Percentiles rank a stretch among this genome's conserved stretches.
Conservation (phyloP, 2,888 invertebrate species). For the Agrotis ipsilon region DNA sequence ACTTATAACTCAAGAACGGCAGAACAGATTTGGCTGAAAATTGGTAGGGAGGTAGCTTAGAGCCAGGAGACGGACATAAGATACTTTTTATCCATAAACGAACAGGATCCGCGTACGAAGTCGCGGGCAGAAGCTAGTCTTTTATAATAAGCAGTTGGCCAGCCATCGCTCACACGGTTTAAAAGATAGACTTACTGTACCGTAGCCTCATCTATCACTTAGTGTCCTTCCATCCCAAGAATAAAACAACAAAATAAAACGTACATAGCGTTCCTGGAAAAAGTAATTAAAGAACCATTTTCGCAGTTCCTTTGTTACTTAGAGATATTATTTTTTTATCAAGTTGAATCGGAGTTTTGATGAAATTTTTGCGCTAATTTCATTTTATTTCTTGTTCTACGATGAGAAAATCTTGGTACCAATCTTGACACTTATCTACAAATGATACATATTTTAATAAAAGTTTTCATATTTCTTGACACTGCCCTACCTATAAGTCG, state of each 20-base stretch:
- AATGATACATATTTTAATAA: no score
- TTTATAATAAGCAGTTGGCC: slow-evolving; percentile 33
- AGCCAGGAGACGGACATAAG: no score
- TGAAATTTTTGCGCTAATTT: slow-evolving; percentile 11
- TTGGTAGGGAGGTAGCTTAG: no score
- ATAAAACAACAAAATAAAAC: slow-evolving; percentile 37
- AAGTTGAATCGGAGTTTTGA: slow-evolving; percentile 1
- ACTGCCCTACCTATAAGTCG: no score
- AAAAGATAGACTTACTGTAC: slow-evolving; percentile 22
- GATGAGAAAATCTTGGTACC: neutral
- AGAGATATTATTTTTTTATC: neutral
- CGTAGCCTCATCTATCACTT: slow-evolving; percentile 48
- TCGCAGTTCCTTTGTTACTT: slow-evolving; percentile 44
- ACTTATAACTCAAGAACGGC: no score
- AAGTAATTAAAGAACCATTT: slow-evolving; percentile 49
- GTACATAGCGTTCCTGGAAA: slow-evolving; percentile 15
- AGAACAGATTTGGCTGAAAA: no score
- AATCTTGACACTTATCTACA: no score
- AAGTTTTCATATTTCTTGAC: no score
- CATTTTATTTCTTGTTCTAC: neutral
- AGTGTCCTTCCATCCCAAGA: slow-evolving; percentile 30
- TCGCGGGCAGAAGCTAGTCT: no score
- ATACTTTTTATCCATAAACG: no score
- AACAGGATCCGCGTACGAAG: no score
- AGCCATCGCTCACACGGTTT: slow-evolving; percentile 27